These are phyloP conservation scores for Sminthurides aquaticus DNA, from an alignment of 2,888 invertebrate genomes.

Conservation along the genomic window DNA sequence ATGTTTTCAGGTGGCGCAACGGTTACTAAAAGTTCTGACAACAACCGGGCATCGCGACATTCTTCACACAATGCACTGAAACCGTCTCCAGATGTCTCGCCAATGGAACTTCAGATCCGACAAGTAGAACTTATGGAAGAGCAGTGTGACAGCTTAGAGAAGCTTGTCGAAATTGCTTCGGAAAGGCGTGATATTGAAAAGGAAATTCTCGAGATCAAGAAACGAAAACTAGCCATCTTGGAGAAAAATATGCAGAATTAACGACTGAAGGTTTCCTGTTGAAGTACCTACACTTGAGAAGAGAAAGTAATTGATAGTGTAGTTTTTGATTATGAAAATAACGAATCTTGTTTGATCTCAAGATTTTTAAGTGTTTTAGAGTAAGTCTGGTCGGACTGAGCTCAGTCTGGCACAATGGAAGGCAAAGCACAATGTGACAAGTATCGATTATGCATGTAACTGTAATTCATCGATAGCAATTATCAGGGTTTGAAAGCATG, in stretches of 20 bases:
- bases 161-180: conserved; percentile 20
- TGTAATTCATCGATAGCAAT: no score
- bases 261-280: no score
- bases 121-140: conserved; percentile 22
- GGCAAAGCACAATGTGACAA: no score
- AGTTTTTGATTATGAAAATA: no score
- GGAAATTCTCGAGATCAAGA: conserved; percentile 18
- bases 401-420: no score
- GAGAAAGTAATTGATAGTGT: no score
- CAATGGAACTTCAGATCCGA: conserved; percentile 21
- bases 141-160: conserved; percentile 22
- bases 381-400: no score
- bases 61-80: neutral
- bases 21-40: neutral
- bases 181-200: conserved; percentile 19
- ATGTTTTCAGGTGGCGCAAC: conserved; percentile 1
- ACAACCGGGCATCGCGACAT: neutral
- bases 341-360: no score
- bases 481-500: no score
- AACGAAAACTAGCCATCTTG: conserved; percentile 18
- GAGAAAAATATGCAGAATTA: conserved; percentile 17
- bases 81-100: conserved; percentile 11
- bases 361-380: no score
- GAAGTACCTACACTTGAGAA: no score
- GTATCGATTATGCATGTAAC: no score